Evolutionary conservation across 2,797 vertebrate species (phyloP), one percentile per base, ranked within the genome.

Genomic region (Buceros bicornis): DNA sequence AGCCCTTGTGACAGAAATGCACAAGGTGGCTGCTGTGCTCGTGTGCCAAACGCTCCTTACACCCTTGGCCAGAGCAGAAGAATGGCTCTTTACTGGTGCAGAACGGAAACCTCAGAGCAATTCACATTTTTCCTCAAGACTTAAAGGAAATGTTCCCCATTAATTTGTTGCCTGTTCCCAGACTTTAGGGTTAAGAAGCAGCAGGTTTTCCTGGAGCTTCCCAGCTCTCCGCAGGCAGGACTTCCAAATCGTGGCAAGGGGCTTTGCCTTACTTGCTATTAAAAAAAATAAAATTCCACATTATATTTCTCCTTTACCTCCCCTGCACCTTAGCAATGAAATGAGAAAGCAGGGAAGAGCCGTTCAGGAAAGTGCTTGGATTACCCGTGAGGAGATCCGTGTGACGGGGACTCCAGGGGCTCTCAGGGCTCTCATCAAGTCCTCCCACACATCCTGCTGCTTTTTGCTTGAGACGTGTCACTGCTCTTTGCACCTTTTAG

Each of bases 321-420:
- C 35, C 15, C 90, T 69, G 33, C 45, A 51, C 16, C 47, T 43
- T 69, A 42, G 25, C 20, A 67, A 31, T 67, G 29, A 72, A 70
- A 77, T 35, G 47, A 85, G 37, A 77, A 51, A 67, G 28, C 24
- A 58, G 26, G 37, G 53, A 82, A 82, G 17, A 87, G n/a, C 50
- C 25, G 73, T 48, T 64, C 31, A 47, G n/a, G 43, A 48, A 90
- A 69, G 16, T 10, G 18, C 43, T 61, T 6, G 21, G 28, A 87
- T 79, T 74, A 66, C 58, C 31, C 0, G 0, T 53, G 20, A 37
- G 1, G 8, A 73, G 7, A 16, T 58, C 43, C 8, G 1, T 26
- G 24, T 57, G 35, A 53, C 56, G 35, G 56, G 54, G 43, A 31
- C 29, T 90, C 16, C 58, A 45, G 24, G 8, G 28, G 8, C 10